Evolutionary conservation across 2,113 vertebrate species (phyloP).

Genomic region (Pollachius pollachius): DNA sequence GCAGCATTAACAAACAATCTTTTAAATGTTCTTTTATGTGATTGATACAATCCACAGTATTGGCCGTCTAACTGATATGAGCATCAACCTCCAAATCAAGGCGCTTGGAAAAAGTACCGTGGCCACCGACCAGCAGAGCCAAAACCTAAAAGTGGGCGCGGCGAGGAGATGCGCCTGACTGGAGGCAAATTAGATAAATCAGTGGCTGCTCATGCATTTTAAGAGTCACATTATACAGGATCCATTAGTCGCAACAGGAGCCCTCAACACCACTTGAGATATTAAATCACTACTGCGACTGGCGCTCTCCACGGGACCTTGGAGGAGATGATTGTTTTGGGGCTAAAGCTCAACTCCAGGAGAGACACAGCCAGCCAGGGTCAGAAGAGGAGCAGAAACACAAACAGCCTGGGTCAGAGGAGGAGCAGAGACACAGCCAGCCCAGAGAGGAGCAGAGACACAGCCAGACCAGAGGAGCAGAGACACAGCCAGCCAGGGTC

Average conservation of each 20-base stretch:
- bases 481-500: conserved; percentile 27
- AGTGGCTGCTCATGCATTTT: conserved; percentile 67
- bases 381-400: conserved; percentile 10
- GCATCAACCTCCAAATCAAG: conserved; percentile 48
- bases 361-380: conserved; percentile 21
- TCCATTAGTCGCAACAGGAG: conserved; percentile 66
- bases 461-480: neutral
- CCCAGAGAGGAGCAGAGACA: conserved; percentile 10
- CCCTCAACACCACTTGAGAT: conserved; percentile 58
- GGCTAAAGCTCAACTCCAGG: neutral
- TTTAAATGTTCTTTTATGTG: conserved; percentile 33
- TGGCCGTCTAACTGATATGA: conserved; percentile 31
- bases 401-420: conserved; percentile 12
- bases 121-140: conserved; percentile 10
- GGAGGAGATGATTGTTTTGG: conserved; percentile 12
- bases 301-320: conserved; percentile 44
- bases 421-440: conserved; percentile 3
- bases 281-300: conserved; percentile 62
- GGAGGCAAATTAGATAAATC: conserved; percentile 70
- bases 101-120: neutral
- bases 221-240: conserved; percentile 70
- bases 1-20: conserved; percentile 2
- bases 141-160: conserved; percentile 58
- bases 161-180: conserved; percentile 56
- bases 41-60: conserved; percentile 19